Base-by-base conservation (phyloP, 1,140 invertebrate species). In the Drosophila subobscura region DNA sequence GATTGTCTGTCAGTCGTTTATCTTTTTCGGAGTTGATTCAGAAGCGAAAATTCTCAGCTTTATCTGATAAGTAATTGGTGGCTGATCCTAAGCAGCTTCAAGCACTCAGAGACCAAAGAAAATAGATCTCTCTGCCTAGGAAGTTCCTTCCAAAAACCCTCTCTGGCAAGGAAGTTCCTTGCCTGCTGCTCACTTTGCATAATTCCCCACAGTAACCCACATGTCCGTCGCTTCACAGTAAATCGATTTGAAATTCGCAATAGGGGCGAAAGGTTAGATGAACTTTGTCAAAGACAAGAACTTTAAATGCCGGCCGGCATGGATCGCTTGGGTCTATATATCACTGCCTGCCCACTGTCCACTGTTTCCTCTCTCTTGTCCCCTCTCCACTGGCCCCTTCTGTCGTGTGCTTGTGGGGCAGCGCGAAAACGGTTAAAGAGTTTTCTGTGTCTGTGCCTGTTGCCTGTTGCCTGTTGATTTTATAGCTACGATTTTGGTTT, bases 401-500 rank as follows among this genome's bases (percentile, higher is more conserved):
- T 44, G 6, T 37, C 20, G 0, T 40, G 41, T 16, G 56, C 49
- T 16, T 44, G 37, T 60, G 57, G 55, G 47, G 54, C 71, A 84
- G 75, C 75, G 58, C 16, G 16, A 20, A 84, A 83, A 83, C 74
- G 79, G 74, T 72, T 75, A 63, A 70, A 67, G 33, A 68, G 63
- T 50, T 33, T 59, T 27, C 23, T 23, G 49, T 70, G 54, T 52
- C 53, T 53, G 56, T 60, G 25, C n/a, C n/a, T n/a, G n/a, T n/a
- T n/a, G 29, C 20, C 51, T 66, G 40, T 59, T 50, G 57, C 52
- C 61, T 54, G 70, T 68, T 63, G 81, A 74, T 79, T 88, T 83
- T 76, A 83, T 83, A 63, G 73, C 59, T 79, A 85, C 71, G 77
- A 85, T 85, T 85, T 85, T 70, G 71, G 76, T 88, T 83, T 20